These are phyloP conservation scores for Pygoscelis adeliae DNA, from an alignment of 2,113 vertebrate species.

Conservation along the genomic window DNA sequence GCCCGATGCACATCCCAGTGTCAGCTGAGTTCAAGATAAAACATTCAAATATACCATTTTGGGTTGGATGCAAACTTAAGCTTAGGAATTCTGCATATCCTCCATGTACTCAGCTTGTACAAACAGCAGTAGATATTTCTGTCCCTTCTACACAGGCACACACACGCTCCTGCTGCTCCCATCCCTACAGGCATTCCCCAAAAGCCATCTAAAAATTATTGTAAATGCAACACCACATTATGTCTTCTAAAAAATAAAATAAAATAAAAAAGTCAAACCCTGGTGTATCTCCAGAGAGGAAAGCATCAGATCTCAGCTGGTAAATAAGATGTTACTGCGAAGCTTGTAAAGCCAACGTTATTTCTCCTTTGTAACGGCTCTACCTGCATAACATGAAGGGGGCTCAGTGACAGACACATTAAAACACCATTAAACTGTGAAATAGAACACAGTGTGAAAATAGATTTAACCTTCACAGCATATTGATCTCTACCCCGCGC, in stretches of 20 bases:
- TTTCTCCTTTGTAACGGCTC: conserved; percentile 76
- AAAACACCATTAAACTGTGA: conserved; percentile 90
- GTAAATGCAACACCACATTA: not conserved
- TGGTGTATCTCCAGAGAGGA: conserved; percentile 30
- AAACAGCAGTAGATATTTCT: conserved; percentile 29
- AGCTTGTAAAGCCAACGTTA: conserved; percentile 67
- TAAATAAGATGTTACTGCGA: conserved; percentile 81
- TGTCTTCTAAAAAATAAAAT: conserved; percentile 1
- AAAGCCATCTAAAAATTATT: conserved; percentile 53
- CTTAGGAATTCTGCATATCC: not conserved
- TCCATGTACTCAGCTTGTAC: not conserved
- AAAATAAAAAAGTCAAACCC: conserved; percentile 32
- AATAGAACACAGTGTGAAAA: conserved; percentile 89
- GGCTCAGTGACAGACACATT: conserved; percentile 87
- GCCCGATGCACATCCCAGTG: not conserved
- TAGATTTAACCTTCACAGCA: conserved; percentile 88
- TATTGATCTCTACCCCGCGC: conserved; percentile 77
- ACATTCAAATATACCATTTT: not conserved
- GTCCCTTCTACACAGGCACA: not conserved
- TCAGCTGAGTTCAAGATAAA: not conserved
- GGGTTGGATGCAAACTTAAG: not conserved
- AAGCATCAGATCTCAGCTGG: conserved; percentile 70
- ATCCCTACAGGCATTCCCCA: conserved; percentile 28
- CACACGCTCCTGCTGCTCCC: not conserved
- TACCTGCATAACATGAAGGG: conserved; percentile 79